Evolutionary conservation across 2,797 vertebrate genomes (phyloP), one percentile per base, ranked within the genome.

Genomic region (Ficedula albicollis): DNA sequence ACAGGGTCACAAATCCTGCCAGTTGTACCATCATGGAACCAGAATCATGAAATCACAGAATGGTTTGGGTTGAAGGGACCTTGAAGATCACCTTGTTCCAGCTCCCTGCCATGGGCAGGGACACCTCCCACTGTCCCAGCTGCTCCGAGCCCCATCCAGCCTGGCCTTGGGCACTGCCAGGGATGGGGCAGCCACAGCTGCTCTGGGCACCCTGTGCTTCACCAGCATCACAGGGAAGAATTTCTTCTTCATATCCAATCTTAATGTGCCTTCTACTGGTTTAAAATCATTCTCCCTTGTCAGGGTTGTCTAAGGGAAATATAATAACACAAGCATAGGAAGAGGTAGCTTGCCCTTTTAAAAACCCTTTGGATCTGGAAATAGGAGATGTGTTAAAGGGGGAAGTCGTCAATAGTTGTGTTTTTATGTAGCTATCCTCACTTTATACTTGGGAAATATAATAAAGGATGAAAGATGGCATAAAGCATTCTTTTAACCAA

Each of bases 91-190:
- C 13, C 54, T 4, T 1, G 1, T 46, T n/a, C 46, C 62, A 44
- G n/a, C n/a, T n/a, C 0, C 15, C 54, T 68, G n/a, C 4, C 29
- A 16, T n/a, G 72, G 11, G 2, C 23, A 52, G 39, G 39, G 55
- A 52, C 23, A 38, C 5, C 1, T 68, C 12, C 39, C 15, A 1
- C 39, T 6, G 1, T 4, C 13, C 55, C 55, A 68, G 29, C 0
- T 39, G 15, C 23, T 46, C 9, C 27, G n/a, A 68, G 12, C 8
- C 10, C 3, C 5, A 2, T 67, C 38, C 46, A 68, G 0, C 7
- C 39, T 52, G 29, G 8, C 5, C 20, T 29, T 6, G 55, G 2
- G 44, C 54, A 44, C 4, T 60, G 20, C 23, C 46, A 85, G 23
- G n/a, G 62, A 54, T 46, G n/a, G n/a, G 0, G 15, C 27, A 75